Evolutionary conservation across 2,888 invertebrate species (phyloP).

Genomic region (Mellilla xanthometata): DNA sequence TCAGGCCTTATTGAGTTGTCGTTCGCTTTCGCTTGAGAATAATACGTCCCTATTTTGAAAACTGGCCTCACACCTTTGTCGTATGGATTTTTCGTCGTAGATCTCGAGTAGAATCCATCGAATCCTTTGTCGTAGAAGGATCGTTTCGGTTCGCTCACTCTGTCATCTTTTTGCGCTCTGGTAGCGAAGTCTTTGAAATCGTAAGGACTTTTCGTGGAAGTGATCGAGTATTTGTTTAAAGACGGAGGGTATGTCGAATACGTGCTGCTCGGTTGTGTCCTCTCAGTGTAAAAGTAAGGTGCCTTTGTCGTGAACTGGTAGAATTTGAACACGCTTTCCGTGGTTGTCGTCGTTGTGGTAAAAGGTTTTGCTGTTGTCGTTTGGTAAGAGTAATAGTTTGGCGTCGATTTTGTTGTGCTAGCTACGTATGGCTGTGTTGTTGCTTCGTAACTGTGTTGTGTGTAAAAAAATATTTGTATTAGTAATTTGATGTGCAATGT

Average conservation of each 20-base stretch:
- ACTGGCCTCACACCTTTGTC: constrained; percentile 64
- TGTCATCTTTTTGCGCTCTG: constrained; percentile 46
- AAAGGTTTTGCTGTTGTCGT: constrained; percentile 46
- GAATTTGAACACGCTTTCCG: constrained; percentile 50
- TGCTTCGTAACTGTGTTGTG: constrained; percentile 66
- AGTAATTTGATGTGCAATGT: constrained; percentile 41
- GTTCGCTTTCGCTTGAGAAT: constrained; percentile 68
- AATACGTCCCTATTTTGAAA: constrained; percentile 75
- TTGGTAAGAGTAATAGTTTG: constrained; percentile 43
- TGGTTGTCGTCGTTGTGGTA: constrained; percentile 44
- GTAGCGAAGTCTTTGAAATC: constrained; percentile 74
- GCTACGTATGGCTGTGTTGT: constrained; percentile 72
- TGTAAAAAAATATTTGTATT: constrained; percentile 53
- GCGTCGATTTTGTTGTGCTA: constrained; percentile 56
- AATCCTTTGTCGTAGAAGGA: constrained; percentile 68
- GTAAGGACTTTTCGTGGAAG: constrained; percentile 82
- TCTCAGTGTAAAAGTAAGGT: constrained; percentile 48
- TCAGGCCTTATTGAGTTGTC: constrained; percentile 76
- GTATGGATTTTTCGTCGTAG: constrained; percentile 80
- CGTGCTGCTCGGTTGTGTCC: constrained; percentile 41
- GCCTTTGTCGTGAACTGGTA: constrained; percentile 53
- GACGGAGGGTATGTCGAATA: constrained; percentile 48
- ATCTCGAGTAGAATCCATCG: constrained; percentile 59
- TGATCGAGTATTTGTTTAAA: constrained; percentile 67
- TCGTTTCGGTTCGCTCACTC: constrained; percentile 42